phyloP scores from a whole-genome alignment of 2,113 vertebrate species.

The Corythaeola cristata region DNA sequence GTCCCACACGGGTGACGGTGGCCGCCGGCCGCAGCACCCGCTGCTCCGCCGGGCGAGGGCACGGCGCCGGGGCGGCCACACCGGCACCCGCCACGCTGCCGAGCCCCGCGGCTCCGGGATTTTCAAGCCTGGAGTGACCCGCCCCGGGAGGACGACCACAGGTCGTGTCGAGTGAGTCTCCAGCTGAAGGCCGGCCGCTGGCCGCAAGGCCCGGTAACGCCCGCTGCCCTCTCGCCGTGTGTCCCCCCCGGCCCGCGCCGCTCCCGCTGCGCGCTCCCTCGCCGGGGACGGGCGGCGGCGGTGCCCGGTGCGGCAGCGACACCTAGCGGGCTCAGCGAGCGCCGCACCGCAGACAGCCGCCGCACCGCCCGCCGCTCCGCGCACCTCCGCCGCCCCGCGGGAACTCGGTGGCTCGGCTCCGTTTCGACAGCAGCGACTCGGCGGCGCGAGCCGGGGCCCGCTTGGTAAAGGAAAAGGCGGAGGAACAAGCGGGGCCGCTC shows the following conservation, averaged over 20 bases:
- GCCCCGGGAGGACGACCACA: neutral
- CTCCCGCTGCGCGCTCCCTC: too few relatives aligned
- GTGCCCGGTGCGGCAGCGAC: slow-evolving; percentile 6
- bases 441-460: neutral
- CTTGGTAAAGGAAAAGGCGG: too few relatives aligned
- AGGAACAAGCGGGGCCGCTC: neutral
- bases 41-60: neutral
- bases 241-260: too few relatives aligned
- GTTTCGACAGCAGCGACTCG: neutral
- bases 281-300: neutral
- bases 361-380: neutral
- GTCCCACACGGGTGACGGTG: too few relatives aligned
- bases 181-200: too few relatives aligned
- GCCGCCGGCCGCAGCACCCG: neutral
- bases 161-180: too few relatives aligned
- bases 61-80: neutral
- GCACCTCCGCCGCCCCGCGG: too few relatives aligned
- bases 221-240: too few relatives aligned
- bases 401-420: too few relatives aligned
- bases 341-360: too few relatives aligned
- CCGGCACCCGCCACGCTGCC: neutral
- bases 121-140: neutral
- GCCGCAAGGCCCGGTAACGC: too few relatives aligned
- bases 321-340: too few relatives aligned
- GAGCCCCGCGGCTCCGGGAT: neutral